Evolutionary conservation across 2,888 invertebrate species (phyloP).

Genomic region (Portevinia maculata): DNA sequence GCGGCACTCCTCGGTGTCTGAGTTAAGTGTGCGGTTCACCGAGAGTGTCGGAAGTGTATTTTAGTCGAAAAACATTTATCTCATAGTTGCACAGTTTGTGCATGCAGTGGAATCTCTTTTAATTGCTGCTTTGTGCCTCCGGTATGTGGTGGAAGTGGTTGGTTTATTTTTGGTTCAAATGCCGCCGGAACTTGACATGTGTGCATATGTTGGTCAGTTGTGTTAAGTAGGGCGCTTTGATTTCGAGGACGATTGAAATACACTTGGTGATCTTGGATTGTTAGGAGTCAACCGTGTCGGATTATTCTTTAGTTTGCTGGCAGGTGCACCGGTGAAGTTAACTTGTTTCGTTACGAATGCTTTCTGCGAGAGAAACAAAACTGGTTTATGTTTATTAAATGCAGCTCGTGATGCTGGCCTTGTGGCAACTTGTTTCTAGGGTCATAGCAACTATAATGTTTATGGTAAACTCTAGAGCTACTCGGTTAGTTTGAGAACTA

Average conservation of each 20-base stretch:
- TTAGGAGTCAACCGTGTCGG: conserved; percentile 21
- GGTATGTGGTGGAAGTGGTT: conserved; percentile 36
- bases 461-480: conserved; percentile 26
- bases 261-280: conserved; percentile 62
- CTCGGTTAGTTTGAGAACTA: conserved; percentile 54
- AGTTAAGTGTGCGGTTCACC: conserved; percentile 75
- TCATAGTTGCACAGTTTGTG: conserved; percentile 57
- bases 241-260: conserved; percentile 41
- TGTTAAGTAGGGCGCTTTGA: conserved; percentile 24
- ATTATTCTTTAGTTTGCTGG: conserved; percentile 2
- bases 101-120: conserved; percentile 59
- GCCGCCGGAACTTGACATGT: conserved; percentile 64
- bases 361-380: conserved; percentile 40
- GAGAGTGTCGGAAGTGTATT: conserved; percentile 75
- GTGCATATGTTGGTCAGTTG: conserved; percentile 35
- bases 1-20: conserved; percentile 55
- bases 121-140: conserved; percentile 70
- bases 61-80: conserved; percentile 71
- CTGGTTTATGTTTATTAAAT: conserved; percentile 34
- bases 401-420: conserved; percentile 36
- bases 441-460: conserved; percentile 44
- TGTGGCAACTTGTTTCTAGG: conserved; percentile 40
- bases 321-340: not conserved
- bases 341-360: conserved; percentile 29
- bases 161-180: conserved; percentile 43